phyloP scores from a whole-genome alignment of 1,140 invertebrate species.

The Aphelinus atriplicis region DNA sequence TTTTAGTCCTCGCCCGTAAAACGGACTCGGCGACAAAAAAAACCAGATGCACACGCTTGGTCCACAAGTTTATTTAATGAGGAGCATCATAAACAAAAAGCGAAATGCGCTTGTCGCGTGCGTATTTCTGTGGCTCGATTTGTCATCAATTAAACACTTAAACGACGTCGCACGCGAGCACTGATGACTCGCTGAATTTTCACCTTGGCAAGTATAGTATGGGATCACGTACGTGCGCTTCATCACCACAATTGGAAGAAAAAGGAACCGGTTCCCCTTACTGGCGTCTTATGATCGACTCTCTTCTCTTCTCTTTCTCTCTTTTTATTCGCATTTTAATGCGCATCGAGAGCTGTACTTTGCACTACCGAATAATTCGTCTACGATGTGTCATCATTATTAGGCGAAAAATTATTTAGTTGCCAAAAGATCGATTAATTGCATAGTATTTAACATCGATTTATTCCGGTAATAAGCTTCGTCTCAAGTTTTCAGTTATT shows the following conservation, averaged over 20 bases:
- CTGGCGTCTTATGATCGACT: slow-evolving; percentile 48
- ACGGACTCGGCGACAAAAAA: too few relatives aligned
- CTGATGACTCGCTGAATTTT: slow-evolving; percentile 17
- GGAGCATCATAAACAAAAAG: slow-evolving; percentile 21
- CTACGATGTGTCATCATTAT: too few relatives aligned
- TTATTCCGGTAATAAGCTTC: too few relatives aligned
- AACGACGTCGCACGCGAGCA: slow-evolving; percentile 21
- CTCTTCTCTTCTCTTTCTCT: background rate
- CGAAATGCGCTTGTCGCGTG: slow-evolving; percentile 2
- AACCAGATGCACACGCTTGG: too few relatives aligned
- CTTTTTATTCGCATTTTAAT: background rate
- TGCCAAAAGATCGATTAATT: too few relatives aligned
- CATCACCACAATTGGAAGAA: slow-evolving; percentile 34
- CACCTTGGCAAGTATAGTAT: background rate
- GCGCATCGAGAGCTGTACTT: slow-evolving; percentile 6
- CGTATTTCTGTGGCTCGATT: slow-evolving; percentile 1
- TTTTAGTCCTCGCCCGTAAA: too few relatives aligned
- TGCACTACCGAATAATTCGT: too few relatives aligned
- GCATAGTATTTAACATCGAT: too few relatives aligned
- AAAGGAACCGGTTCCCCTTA: slow-evolving; percentile 16
- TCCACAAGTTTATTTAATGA: slow-evolving; percentile 5
- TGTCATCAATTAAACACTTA: slow-evolving; percentile 33
- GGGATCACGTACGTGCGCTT: slow-evolving; percentile 22
- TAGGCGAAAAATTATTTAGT: too few relatives aligned
- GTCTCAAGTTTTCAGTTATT: too few relatives aligned